Evolutionary conservation across 2,888 invertebrate genomes (phyloP).

Genomic region (Oegoconia quadripuncta): DNA sequence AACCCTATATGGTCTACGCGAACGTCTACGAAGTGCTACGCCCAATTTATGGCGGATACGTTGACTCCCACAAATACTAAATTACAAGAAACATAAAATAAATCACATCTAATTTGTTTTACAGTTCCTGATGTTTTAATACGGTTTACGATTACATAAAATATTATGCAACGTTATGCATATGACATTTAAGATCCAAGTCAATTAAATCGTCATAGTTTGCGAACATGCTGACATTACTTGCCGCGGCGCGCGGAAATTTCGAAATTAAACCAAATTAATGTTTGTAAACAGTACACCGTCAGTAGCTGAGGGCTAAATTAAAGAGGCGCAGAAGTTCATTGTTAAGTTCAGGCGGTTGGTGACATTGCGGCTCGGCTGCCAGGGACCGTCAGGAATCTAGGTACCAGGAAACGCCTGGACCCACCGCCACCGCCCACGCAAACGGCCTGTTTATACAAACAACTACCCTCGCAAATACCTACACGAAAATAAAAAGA

Average conservation of each 20-base stretch:
- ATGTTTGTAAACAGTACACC: conserved; percentile 62
- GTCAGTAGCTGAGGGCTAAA: conserved; percentile 41
- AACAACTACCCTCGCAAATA: too few relatives aligned
- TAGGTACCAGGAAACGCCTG: conserved; percentile 45
- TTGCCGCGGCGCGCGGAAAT: conserved; percentile 27
- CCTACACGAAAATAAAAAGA: neutral
- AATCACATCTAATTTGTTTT: too few relatives aligned
- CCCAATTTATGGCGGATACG: neutral
- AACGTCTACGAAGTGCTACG: conserved; percentile 38
- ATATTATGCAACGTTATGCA: too few relatives aligned
- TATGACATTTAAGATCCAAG: neutral
- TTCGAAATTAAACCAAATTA: conserved; percentile 50
- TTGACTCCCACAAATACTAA: too few relatives aligned
- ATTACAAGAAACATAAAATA: too few relatives aligned
- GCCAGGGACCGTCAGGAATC: conserved; percentile 25
- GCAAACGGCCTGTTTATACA: neutral
- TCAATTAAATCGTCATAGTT: neutral
- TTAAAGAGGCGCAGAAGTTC: conserved; percentile 61
- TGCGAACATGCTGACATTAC: neutral
- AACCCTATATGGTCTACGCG: conserved; percentile 23
- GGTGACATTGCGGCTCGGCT: conserved; percentile 40
- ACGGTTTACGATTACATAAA: too few relatives aligned
- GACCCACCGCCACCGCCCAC: conserved; percentile 30
- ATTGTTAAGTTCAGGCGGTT: conserved; percentile 67
- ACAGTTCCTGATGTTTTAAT: too few relatives aligned